phyloP scores from a whole-genome alignment of 1,140 invertebrate genomes.

The Anagrus nilaparvatae region DNA sequence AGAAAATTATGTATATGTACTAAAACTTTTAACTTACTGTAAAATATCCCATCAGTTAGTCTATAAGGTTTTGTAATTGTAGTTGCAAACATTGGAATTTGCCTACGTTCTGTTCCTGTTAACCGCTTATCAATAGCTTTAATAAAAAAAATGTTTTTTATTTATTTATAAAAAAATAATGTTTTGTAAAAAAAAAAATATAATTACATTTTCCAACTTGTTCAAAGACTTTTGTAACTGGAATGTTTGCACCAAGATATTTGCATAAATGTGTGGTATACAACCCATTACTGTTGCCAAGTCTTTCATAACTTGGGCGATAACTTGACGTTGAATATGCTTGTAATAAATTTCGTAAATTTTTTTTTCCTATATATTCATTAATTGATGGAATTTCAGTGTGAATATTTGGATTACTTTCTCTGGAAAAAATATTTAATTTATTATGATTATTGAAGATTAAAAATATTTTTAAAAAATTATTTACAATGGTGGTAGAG shows the following conservation, averaged over 20 bases:
- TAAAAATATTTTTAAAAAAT: not conserved
- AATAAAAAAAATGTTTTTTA: constrained; percentile 8
- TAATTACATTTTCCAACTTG: constrained; percentile 30
- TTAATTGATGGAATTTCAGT: constrained; percentile 27
- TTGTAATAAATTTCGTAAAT: constrained; percentile 31
- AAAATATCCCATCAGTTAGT: not conserved
- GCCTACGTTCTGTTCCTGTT: constrained; percentile 27
- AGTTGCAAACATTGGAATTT: constrained; percentile 32
- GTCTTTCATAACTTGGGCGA: constrained; percentile 29
- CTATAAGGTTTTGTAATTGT: constrained; percentile 25
- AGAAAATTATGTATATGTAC: not conserved
- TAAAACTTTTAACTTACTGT: not conserved
- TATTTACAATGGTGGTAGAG: constrained; percentile 25
- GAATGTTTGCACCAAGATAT: constrained; percentile 29
- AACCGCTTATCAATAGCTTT: constrained; percentile 28
- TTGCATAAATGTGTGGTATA: constrained; percentile 28
- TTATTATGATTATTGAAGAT: too few relatives aligned
- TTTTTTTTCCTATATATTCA: constrained; percentile 27
- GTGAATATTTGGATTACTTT: constrained; percentile 29
- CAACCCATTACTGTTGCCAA: constrained; percentile 24
- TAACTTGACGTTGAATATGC: constrained; percentile 33
- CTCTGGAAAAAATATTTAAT: too few relatives aligned
- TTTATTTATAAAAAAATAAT: too few relatives aligned
- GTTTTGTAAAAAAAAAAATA: too few relatives aligned
- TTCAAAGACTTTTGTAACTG: constrained; percentile 30